Conservation (phyloP, 1,140 invertebrate species). For the Zaprionus camerounensis region DNA sequence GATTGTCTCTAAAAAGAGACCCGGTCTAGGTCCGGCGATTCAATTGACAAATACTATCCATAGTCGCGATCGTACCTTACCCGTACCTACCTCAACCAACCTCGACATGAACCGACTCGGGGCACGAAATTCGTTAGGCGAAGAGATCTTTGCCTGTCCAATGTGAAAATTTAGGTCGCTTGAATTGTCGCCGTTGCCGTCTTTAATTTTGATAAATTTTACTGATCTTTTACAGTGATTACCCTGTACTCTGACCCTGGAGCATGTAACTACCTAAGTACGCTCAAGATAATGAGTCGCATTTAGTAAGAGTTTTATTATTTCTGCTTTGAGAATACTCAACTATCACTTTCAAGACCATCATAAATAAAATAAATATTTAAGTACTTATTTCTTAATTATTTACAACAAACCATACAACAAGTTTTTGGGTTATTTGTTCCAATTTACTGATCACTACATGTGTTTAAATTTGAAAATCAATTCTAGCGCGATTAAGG, state of each 20-base stretch:
- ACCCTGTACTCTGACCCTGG: conserved; percentile 44
- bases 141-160: conserved; percentile 68
- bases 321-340: background rate
- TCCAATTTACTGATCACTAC: background rate
- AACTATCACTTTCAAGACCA: background rate
- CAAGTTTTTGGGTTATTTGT: background rate
- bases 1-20: conserved; percentile 52
- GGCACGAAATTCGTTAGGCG: conserved; percentile 60
- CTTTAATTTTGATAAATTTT: conserved; percentile 69
- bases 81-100: conserved; percentile 41
- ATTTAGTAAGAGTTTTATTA: background rate
- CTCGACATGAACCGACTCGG: conserved; percentile 47
- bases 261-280: conserved; percentile 25
- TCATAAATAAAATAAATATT: background rate
- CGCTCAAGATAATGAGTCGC: background rate
- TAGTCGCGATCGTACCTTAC: conserved; percentile 18
- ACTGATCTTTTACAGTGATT: conserved; percentile 43
- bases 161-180: conserved; percentile 63
- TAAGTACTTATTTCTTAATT: background rate
- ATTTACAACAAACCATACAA: background rate
- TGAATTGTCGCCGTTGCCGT: conserved; percentile 25
- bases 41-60: conserved; percentile 76
- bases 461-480: background rate
- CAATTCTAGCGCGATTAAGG: conserved; percentile 36
- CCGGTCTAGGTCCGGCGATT: conserved; percentile 21